A percentile compares a stretch with the other conserved stretches of the same genome.
Evolutionary conservation across 2,113 vertebrate genomes (phyloP).

Genomic region (Pterocles orientalis): DNA sequence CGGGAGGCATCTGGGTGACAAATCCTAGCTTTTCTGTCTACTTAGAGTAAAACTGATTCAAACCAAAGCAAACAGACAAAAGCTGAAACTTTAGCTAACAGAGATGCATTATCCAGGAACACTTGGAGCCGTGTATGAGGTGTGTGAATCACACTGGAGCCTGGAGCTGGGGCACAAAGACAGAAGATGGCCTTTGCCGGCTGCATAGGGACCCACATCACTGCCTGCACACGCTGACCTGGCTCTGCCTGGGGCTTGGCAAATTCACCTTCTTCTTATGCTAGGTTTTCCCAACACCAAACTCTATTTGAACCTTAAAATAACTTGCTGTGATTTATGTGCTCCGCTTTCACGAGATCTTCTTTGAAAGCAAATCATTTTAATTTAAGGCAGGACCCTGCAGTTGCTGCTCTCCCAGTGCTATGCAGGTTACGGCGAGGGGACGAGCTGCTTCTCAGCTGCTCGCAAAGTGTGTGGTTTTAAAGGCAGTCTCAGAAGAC

Average conservation of each 20-base stretch:
- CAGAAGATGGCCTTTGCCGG: background rate
- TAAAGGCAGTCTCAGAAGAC: background rate
- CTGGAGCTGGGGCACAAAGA: background rate
- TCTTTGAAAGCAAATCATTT: background rate
- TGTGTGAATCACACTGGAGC: background rate
- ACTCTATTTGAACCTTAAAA: background rate
- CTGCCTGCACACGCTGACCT: background rate
- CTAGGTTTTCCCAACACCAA: background rate
- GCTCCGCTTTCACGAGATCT: background rate
- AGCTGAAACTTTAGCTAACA: background rate
- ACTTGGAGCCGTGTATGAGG: background rate
- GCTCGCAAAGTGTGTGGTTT: background rate
- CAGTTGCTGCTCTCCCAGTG: background rate
- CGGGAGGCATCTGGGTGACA: background rate
- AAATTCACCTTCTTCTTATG: background rate
- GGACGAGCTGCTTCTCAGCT: background rate
- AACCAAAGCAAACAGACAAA: background rate
- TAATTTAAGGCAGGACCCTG: background rate
- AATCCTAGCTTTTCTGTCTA: background rate
- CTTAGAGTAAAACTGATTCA: background rate
- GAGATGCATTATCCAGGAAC: background rate
- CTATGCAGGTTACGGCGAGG: fast-evolving
- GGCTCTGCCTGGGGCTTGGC: background rate
- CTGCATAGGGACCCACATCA: background rate
- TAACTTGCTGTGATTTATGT: background rate